Evolutionary conservation across 2,797 vertebrate species (phyloP).

Genomic region (Urosaurus nigricauda): DNA sequence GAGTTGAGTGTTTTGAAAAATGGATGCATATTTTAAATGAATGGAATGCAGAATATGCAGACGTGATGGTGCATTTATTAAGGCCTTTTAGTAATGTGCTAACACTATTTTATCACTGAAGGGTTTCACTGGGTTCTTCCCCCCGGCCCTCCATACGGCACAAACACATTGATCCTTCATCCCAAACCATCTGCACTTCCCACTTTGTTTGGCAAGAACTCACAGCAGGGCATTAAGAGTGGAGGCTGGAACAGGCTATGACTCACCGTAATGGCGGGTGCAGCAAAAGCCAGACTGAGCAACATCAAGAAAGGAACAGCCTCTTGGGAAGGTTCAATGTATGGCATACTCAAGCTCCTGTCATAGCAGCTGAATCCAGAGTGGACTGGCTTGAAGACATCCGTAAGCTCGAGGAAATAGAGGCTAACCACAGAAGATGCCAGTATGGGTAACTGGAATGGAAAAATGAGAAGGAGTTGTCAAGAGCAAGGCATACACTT

Average conservation of each 20-base stretch:
- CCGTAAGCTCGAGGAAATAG: conserved; percentile 96
- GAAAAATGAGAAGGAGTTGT: conserved; percentile 55
- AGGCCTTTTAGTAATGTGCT: conserved; percentile 12
- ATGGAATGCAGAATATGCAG: not conserved
- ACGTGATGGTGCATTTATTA: not conserved
- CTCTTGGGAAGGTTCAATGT: conserved; percentile 94
- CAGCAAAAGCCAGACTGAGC: conserved; percentile 94
- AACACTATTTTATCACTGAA: not conserved
- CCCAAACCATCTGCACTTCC: too few relatives aligned
- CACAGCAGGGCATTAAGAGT: not conserved
- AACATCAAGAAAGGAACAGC: conserved; percentile 94
- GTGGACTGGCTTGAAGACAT: conserved; percentile 95
- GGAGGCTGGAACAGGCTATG: not conserved
- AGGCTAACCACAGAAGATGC: conserved; percentile 94
- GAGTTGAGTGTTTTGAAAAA: too few relatives aligned
- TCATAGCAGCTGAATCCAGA: conserved; percentile 96
- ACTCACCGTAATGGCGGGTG: conserved; percentile 92
- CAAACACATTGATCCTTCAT: too few relatives aligned
- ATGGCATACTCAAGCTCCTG: conserved; percentile 95
- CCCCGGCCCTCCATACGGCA: too few relatives aligned
- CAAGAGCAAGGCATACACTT: not conserved
- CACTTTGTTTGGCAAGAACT: not conserved
- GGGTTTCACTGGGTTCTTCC: too few relatives aligned
- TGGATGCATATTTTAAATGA: too few relatives aligned
- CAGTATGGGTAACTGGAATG: conserved; percentile 91